Evolutionary conservation across 2,888 invertebrate genomes (phyloP), one percentile per base, ranked within the genome.

Genomic region (Ischnura elegans): DNA sequence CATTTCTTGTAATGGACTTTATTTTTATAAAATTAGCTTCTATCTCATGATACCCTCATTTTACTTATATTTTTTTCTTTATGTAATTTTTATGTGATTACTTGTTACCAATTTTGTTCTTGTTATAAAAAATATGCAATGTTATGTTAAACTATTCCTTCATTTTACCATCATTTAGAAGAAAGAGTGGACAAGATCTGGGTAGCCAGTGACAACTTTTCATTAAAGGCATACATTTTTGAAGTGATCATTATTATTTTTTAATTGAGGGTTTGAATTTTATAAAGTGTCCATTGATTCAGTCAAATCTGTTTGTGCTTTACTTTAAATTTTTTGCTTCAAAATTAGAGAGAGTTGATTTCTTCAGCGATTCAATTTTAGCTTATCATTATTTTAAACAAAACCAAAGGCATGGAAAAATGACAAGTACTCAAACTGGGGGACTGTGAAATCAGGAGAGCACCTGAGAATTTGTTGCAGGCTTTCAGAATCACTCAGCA

Each of bases 381-480:
- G 25, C 90, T 61, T 61, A 90, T 25, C 43, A 55, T 51, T 43
- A 51, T 55, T 87, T 29, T 42, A 87, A 47, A 13, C 29, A 90
- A 90, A 90, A 61, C 66, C 90, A 90, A 90, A 90, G 90, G 55
- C 90, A 90, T 66, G 29, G 43, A 76, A 76, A 76, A 51, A 25
- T 61, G 47, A 90, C 45, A n/a, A 61, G 66, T 90, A 66, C 61
- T 90, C 55, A 90, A 61, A 90, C 90, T 90, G 90, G 90, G 90
- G 90, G 61, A 90, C 61, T 90, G 90, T 90, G 90, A 90, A 90
- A 90, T 90, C 90, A 90, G 90, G 90, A 95, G 45, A 95, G 96
- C 96, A 97, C 97, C 97, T 97, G 97, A 97, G 97, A 96, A 96
- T 97, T 97, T 97, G 97, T 97, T 97, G 96, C 96, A 97, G 97